phyloP scores from a whole-genome alignment of 2,888 invertebrate species.

The Cenopis cana region DNA sequence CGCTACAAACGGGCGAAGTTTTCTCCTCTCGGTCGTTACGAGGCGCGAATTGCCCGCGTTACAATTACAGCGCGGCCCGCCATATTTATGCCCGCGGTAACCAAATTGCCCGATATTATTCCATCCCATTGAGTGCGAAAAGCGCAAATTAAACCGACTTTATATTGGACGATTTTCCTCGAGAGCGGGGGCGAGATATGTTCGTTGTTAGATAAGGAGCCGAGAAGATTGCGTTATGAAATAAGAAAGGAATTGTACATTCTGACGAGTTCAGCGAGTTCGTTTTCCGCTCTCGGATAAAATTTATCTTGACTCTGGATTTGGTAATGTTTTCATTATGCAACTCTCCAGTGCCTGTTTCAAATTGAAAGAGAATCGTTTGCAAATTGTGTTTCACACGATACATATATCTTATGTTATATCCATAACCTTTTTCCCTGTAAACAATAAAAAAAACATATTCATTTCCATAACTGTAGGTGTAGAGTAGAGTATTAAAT shows the following conservation, averaged over 20 bases:
- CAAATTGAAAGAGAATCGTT: constrained; percentile 26
- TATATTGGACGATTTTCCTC: constrained; percentile 84
- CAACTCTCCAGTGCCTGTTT: constrained; percentile 29
- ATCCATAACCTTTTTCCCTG: too few species aligned
- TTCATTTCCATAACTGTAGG: too few species aligned
- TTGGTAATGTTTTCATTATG: constrained; percentile 64
- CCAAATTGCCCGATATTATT: constrained; percentile 86
- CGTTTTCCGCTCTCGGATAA: constrained; percentile 68
- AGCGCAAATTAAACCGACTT: constrained; percentile 86
- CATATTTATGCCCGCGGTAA: constrained; percentile 85
- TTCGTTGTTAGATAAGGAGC: constrained; percentile 82
- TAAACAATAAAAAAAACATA: too few species aligned
- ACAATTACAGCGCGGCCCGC: constrained; percentile 83
- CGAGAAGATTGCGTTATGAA: constrained; percentile 84
- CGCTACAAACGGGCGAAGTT: constrained; percentile 80
- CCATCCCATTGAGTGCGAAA: constrained; percentile 86
- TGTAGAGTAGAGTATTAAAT: background rate
- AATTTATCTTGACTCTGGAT: constrained; percentile 61
- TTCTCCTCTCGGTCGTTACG: constrained; percentile 81
- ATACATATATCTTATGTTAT: background rate
- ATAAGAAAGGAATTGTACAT: constrained; percentile 82
- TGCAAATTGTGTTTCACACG: constrained; percentile 7
- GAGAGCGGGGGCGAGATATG: constrained; percentile 82
- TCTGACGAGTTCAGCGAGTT: constrained; percentile 74
- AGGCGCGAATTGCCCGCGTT: constrained; percentile 84